Conservation (phyloP, 1,140 invertebrate species). For the Drosophila azteca region DNA sequence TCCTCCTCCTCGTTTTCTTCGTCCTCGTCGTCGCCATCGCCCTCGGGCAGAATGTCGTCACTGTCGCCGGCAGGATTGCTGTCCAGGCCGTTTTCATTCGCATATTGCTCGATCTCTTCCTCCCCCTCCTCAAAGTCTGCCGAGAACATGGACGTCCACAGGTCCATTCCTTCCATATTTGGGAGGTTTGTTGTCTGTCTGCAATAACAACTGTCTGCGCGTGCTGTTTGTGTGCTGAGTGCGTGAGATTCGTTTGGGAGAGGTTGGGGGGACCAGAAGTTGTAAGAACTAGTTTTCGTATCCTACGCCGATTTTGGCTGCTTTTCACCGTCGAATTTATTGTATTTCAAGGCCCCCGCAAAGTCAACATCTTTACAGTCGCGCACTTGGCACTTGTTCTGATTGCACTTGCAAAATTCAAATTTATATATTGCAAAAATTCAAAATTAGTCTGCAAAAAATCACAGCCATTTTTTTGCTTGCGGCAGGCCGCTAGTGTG, state of each 20-base stretch:
- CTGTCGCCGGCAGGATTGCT: constrained; percentile 29
- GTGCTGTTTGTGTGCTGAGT: constrained; percentile 17
- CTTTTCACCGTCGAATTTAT: too few relatives aligned
- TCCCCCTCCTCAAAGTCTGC: constrained; percentile 65
- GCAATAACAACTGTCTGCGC: not conserved
- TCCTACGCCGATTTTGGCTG: constrained; percentile 45
- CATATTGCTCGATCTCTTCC: constrained; percentile 36
- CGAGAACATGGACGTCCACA: constrained; percentile 80
- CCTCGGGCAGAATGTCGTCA: constrained; percentile 40
- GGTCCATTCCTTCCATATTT: constrained; percentile 75
- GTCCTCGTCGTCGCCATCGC: constrained; percentile 42
- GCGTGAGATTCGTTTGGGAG: constrained; percentile 25
- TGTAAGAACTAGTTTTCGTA: constrained; percentile 66
- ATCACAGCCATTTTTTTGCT: constrained; percentile 70
- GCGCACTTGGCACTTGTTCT: constrained; percentile 10
- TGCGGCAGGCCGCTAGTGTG: constrained; percentile 46
- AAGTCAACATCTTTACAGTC: constrained; percentile 22
- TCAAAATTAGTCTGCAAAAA: constrained; percentile 60
- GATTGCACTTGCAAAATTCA: constrained; percentile 9
- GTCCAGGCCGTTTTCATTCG: constrained; percentile 35
- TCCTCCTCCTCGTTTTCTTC: constrained; percentile 39
- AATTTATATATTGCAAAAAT: constrained; percentile 35
- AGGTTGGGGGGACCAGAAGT: not conserved
- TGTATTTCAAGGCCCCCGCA: not conserved
- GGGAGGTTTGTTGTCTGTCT: constrained; percentile 19